phyloP scores from a whole-genome alignment of 2,888 invertebrate genomes.

The Dione vanillae region DNA sequence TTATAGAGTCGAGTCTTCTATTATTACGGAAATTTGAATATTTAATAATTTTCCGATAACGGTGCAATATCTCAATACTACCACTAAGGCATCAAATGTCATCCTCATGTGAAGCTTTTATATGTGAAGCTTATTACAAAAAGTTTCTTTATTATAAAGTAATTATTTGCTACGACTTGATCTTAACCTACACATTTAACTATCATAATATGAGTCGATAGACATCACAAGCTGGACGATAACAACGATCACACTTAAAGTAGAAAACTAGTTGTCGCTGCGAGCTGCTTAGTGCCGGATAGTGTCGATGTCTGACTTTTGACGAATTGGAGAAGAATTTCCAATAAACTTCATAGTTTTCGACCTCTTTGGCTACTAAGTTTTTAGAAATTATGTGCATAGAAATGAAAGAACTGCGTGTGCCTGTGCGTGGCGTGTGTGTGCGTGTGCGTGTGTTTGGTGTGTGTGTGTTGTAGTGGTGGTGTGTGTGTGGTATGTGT shows the following conservation, averaged over 20 bases:
- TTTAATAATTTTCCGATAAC: neutral
- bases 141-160: neutral
- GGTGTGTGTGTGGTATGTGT: no score
- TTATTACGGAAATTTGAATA: slow-evolving; percentile 10
- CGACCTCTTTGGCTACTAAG: neutral
- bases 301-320: slow-evolving; percentile 23
- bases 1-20: slow-evolving; percentile 14
- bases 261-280: slow-evolving; percentile 43
- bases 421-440: no score
- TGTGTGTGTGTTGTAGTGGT: no score
- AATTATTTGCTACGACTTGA: neutral
- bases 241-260: slow-evolving; percentile 21
- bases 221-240: neutral
- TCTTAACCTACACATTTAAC: no score
- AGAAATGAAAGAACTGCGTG: no score
- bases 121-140: neutral
- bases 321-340: neutral
- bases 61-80: neutral
- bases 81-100: slow-evolving; percentile 9
- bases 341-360: neutral
- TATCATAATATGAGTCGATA: neutral
- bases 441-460: no score
- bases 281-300: slow-evolving; percentile 39
- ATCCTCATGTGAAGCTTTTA: neutral
- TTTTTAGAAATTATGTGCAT: neutral